phyloP scores from a whole-genome alignment of 2,113 vertebrate genomes.

The Trogon surrucura region DNA sequence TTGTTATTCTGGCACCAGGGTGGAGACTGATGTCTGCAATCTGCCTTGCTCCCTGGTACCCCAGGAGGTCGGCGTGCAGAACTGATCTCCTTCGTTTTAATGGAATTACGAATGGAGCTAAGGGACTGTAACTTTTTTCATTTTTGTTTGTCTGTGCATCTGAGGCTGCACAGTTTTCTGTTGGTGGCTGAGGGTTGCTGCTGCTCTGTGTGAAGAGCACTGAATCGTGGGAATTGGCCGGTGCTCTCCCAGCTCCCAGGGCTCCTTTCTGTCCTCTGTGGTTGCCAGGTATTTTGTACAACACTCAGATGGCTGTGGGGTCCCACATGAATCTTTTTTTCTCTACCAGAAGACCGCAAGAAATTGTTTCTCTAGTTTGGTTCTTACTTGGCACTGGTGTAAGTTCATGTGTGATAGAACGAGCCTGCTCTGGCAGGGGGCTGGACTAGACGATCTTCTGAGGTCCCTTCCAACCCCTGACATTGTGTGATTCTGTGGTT shows the following conservation, averaged over 20 bases:
- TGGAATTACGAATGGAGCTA: neutral
- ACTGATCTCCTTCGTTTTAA: neutral
- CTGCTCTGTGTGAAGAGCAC: neutral
- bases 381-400: neutral
- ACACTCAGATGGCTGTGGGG: neutral
- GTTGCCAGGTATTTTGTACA: neutral
- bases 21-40: neutral
- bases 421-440: no score
- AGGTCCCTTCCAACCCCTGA: no score
- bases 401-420: fast-evolving
- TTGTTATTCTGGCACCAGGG: neutral
- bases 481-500: no score
- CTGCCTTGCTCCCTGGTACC: neutral
- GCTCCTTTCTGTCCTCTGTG: neutral
- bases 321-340: neutral
- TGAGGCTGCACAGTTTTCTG: neutral
- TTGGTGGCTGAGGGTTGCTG: neutral
- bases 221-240: neutral
- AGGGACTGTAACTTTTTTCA: neutral
- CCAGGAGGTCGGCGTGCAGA: fast-evolving
- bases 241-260: neutral
- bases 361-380: neutral
- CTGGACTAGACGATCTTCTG: no score
- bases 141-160: neutral
- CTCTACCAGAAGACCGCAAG: neutral